Conservation (phyloP, 1,140 invertebrate species). For the Neotoxoptera formosana region DNA sequence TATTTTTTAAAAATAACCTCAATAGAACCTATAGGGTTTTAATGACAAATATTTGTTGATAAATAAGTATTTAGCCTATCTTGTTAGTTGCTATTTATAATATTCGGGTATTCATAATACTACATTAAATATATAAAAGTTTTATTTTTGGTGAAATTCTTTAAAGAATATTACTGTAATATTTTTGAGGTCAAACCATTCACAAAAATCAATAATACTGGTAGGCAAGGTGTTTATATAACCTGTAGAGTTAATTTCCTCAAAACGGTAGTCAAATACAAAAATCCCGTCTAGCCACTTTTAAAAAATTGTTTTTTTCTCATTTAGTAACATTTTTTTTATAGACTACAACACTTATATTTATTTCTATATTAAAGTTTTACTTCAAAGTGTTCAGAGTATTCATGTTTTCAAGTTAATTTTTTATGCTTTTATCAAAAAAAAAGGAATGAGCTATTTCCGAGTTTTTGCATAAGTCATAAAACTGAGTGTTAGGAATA, state of each 20-base stretch:
- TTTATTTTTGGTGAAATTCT: neutral
- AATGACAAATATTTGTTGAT: neutral
- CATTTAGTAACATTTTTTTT: neutral
- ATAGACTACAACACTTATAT: neutral
- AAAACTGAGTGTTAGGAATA: conserved; percentile 1
- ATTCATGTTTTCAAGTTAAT: neutral
- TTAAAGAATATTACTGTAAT: neutral
- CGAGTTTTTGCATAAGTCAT: neutral
- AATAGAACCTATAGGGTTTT: neutral
- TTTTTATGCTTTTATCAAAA: neutral
- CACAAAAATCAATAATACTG: conserved; percentile 44
- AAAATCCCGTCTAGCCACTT: neutral
- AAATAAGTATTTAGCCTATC: neutral
- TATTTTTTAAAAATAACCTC: neutral
- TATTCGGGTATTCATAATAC: neutral
- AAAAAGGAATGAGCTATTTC: neutral
- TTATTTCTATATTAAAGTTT: neutral
- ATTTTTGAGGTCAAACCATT: conserved; percentile 49
- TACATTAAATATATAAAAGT: neutral
- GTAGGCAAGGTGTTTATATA: conserved; percentile 9
- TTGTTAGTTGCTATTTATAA: neutral
- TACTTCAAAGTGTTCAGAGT: neutral
- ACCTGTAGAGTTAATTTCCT: conserved; percentile 50
- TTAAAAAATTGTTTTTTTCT: neutral
- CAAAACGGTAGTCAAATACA: neutral